Percentiles rank a stretch among this genome's conserved stretches.
These are phyloP conservation scores for Elysia chlorotica DNA, from an alignment of 1,140 invertebrate genomes.

Conservation along the genomic window DNA sequence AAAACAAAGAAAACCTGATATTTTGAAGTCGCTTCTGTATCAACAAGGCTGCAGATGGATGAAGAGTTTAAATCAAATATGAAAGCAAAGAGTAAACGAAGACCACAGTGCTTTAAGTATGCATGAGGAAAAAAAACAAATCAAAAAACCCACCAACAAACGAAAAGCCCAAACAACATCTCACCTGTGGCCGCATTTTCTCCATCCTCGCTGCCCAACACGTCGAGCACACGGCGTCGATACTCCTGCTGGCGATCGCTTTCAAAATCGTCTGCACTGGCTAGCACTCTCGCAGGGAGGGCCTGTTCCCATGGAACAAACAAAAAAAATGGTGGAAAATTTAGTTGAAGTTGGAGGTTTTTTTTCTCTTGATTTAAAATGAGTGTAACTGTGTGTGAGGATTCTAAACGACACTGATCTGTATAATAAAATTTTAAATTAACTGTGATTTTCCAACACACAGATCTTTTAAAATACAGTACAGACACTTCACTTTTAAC, in stretches of 20 bases:
- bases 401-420: no score
- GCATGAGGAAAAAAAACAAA: not conserved
- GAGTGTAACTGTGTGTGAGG: no score
- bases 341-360: no score
- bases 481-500: no score
- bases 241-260: constrained; percentile 4
- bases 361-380: no score
- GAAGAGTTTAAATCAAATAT: not conserved
- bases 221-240: constrained; percentile 1
- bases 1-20: not conserved
- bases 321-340: no score
- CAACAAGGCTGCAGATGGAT: not conserved
- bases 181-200: not conserved
- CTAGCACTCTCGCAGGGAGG: not conserved
- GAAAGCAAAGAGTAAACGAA: not conserved
- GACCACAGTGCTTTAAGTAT: not conserved
- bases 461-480: not conserved
- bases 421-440: not conserved
- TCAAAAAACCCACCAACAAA: not conserved
- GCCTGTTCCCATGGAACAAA: no score
- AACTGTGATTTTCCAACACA: not conserved
- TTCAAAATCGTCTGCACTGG: constrained; percentile 6
- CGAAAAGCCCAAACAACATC: not conserved
- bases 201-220: not conserved
- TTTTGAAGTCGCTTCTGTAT: not conserved